Evolutionary conservation across 92 coral and sea anemone species (phyloP).

Genomic region (Parazoanthus swiftii): DNA sequence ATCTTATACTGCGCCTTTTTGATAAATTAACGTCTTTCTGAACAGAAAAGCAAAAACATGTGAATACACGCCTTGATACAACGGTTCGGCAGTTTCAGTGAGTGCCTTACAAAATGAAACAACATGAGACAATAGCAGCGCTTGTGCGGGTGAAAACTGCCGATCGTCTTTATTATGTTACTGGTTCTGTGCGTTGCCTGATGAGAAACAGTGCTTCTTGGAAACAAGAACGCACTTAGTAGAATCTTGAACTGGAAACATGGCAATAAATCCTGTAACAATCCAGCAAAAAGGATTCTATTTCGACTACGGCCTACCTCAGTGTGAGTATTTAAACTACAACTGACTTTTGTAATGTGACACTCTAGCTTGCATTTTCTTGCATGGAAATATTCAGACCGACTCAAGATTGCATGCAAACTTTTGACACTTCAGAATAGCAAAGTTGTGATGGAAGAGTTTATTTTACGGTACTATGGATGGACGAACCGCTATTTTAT

Average conservation of each 20-base stretch:
- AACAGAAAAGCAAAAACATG: neutral
- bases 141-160: neutral
- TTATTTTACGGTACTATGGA: neutral
- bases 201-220: neutral
- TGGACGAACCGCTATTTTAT: neutral
- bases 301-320: constrained; percentile 13
- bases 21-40: neutral
- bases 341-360: neutral
- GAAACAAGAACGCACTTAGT: neutral
- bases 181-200: neutral
- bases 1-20: neutral
- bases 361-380: neutral
- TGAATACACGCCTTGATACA: too few species aligned
- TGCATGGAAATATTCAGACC: neutral
- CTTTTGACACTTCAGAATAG: neutral
- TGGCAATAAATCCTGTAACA: neutral
- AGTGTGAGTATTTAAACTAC: neutral
- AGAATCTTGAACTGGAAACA: neutral
- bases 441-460: neutral
- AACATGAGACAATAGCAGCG: neutral
- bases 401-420: neutral
- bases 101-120: neutral
- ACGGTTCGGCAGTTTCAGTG: neutral
- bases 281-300: neutral
- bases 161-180: neutral